phyloP scores from a whole-genome alignment of 2,888 invertebrate genomes.

The Cactoblastis cactorum region DNA sequence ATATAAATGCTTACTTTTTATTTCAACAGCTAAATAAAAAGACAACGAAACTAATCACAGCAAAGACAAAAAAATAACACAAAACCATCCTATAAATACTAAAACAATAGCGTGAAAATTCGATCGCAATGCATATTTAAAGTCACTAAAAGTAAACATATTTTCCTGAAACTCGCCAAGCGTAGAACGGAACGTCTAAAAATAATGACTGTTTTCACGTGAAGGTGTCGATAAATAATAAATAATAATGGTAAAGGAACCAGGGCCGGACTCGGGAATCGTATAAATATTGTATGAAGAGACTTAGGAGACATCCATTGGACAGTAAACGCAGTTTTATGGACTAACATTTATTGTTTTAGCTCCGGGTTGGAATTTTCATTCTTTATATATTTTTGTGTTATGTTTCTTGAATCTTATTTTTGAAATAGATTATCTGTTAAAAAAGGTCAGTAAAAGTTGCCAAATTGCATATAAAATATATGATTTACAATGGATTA shows the following conservation, averaged over 20 bases:
- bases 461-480: too few relatives aligned
- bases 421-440: neutral
- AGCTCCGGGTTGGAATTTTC: slow-evolving; percentile 34
- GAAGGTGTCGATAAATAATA: slow-evolving; percentile 16
- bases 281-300: slow-evolving; percentile 73
- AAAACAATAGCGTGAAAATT: neutral
- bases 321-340: slow-evolving; percentile 71
- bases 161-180: neutral
- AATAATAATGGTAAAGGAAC: slow-evolving; percentile 35
- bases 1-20: too few relatives aligned
- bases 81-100: too few relatives aligned
- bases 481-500: too few relatives aligned
- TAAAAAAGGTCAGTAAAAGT: neutral
- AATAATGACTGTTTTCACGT: neutral
- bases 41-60: too few relatives aligned
- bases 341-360: slow-evolving; percentile 69
- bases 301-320: slow-evolving; percentile 59
- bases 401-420: neutral
- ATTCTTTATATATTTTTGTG: slow-evolving; percentile 6
- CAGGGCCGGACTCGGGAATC: slow-evolving; percentile 17
- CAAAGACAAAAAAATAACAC: too few relatives aligned
- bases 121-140: neutral
- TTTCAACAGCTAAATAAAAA: too few relatives aligned
- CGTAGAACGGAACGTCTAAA: neutral
- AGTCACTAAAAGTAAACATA: neutral